Percentiles rank a stretch among this genome's conserved stretches.
These are phyloP conservation scores for Psococerastis gibbosa DNA, from an alignment of 2,888 invertebrate species.

Conservation along the genomic window DNA sequence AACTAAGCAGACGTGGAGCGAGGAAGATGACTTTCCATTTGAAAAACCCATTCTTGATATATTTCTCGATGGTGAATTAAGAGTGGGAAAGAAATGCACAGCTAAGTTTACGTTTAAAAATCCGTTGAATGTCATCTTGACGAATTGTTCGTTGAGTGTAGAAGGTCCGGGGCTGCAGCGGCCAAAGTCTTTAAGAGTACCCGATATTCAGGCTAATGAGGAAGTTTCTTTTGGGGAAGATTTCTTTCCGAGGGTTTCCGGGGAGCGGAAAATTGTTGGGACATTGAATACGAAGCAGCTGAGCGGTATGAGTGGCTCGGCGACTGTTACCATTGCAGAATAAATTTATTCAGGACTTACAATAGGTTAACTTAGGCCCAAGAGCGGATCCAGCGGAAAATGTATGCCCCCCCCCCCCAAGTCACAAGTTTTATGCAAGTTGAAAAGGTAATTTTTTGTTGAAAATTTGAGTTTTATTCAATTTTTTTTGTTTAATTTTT, in stretches of 20 bases:
- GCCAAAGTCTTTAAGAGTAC: conserved; percentile 35
- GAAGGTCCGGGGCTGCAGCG: conserved; percentile 49
- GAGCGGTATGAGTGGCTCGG: conserved; percentile 40
- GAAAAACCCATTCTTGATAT: conserved; percentile 39
- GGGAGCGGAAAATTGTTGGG: conserved; percentile 41
- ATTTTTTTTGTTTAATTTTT: no score
- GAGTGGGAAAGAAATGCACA: conserved; percentile 23
- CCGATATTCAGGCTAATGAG: conserved; percentile 43
- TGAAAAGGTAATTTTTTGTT: no score
- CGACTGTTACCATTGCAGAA: conserved; percentile 28
- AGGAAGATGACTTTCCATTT: conserved; percentile 51
- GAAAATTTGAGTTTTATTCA: no score
- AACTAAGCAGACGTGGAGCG: conserved; percentile 53
- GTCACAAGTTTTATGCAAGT: no score
- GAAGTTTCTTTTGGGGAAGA: conserved; percentile 39
- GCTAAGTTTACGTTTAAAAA: conserved; percentile 35
- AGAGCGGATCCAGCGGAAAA: no score
- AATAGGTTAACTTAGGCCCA: no score
- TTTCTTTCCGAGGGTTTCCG: conserved; percentile 36
- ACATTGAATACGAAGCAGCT: conserved; percentile 46
- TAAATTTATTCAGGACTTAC: no score
- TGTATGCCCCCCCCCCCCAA: no score
- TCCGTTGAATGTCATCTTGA: conserved; percentile 40
- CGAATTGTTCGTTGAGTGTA: conserved; percentile 45
- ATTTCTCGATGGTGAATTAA: conserved; percentile 22